Evolutionary conservation across 2,113 vertebrate genomes (phyloP), one percentile per base, ranked within the genome.

Genomic region (Epinephelus fuscoguttatus): DNA sequence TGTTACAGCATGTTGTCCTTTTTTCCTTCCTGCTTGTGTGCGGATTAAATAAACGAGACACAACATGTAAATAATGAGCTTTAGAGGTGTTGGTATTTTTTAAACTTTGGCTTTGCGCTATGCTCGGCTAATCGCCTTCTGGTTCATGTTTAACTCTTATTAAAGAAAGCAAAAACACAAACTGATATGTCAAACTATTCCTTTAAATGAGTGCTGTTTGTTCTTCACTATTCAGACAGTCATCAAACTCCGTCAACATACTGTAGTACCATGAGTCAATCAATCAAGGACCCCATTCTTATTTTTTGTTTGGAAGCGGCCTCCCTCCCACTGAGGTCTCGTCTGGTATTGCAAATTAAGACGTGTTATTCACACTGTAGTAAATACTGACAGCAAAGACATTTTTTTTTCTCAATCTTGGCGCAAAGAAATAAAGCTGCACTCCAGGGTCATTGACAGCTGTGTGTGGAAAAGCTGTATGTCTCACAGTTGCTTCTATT

Each of bases 381-480:
- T 27, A 72, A 47, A 67, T 59, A 21, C 27, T 37, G 27, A 50
- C 13, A 42, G 57, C 57, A 64, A 57, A 57, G 59, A 66, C 33
- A 33, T 70, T 63, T 50, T 62, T 45, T 45, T 42, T 42, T 42
- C 52, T 23, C 7, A 63, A 15, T 59, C 59, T 74, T 27, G 27
- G 21, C 4, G n/a, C n/a, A 59, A 61, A 30, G 30, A 68, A 73
- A 47, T 42, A 14, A 70, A 64, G 33, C 57, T 64, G 59, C 60
- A 49, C 15, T 47, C 6, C 23, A 45, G 55, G 49, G 56, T 47
- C 45, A 72, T 18, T 78, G 68, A 52, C 42, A 78, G 60, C 68
- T 52, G 23, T 18, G 19, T 55, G 47, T 37, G 45, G 25, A 25
- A n/a, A 25, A 19, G 33, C 52, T 40, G 4, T 37, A 40, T 40